These are phyloP conservation scores for Eumerus sabulonum DNA, from an alignment of 2,888 invertebrate species.

Conservation along the genomic window DNA sequence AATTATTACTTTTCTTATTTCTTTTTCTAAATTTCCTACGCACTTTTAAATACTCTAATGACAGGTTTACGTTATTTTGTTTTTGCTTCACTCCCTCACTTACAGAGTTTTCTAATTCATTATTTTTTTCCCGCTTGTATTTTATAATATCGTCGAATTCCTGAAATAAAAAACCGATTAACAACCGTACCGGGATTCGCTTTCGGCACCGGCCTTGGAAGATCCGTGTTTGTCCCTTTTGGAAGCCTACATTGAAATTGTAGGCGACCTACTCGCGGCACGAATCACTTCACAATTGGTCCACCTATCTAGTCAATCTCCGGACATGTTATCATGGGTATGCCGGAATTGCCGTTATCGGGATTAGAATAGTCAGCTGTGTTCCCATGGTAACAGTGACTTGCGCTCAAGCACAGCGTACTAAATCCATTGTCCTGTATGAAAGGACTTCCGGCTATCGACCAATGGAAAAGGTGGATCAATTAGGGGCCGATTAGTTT, in stretches of 20 bases:
- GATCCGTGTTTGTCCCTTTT: slow-evolving; percentile 13
- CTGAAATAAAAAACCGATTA: background rate
- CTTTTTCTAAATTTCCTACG: no score
- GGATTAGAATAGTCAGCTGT: background rate
- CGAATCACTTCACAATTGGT: slow-evolving; percentile 18
- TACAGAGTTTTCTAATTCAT: background rate
- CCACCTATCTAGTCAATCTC: no score
- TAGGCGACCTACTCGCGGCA: slow-evolving; percentile 18
- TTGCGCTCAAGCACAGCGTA: background rate
- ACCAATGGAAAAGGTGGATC: background rate
- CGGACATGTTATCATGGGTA: no score
- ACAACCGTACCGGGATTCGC: no score
- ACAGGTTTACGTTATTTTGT: no score
- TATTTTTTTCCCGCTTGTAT: background rate
- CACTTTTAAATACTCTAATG: no score
- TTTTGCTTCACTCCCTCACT: background rate
- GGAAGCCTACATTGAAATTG: slow-evolving; percentile 13
- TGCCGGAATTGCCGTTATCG: no score
- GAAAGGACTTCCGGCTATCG: background rate
- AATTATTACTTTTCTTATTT: no score
- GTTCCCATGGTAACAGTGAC: slow-evolving; percentile 5
- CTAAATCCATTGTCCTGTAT: background rate
- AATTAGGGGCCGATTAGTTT: background rate
- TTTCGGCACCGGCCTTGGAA: background rate
- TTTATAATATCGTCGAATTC: no score